phyloP scores from a whole-genome alignment of 2,797 vertebrate genomes.

The Simalia tracyae region DNA sequence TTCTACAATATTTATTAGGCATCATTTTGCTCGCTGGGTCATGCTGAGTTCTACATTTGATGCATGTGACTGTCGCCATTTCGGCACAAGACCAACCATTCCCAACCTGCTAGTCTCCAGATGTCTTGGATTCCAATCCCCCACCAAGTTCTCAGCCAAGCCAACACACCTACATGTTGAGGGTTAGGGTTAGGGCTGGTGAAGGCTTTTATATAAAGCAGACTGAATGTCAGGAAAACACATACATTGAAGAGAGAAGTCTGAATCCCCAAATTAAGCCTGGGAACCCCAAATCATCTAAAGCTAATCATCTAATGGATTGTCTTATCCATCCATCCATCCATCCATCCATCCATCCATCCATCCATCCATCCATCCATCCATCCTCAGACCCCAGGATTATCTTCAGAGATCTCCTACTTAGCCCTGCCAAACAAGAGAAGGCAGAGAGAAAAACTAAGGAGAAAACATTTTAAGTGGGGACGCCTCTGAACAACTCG shows the following conservation, averaged over 20 bases:
- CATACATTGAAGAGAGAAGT: background rate
- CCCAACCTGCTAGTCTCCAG: background rate
- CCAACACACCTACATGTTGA: background rate
- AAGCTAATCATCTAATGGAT: background rate
- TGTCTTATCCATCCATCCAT: too few species aligned
- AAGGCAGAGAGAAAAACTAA: background rate
- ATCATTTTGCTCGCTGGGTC: background rate
- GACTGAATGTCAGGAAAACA: accelerated
- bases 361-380: too few species aligned
- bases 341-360: too few species aligned
- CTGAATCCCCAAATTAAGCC: background rate
- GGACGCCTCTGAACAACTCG: background rate
- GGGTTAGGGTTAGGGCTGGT: background rate
- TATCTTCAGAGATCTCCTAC: background rate
- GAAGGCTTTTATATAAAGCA: accelerated
- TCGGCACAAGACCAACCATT: background rate
- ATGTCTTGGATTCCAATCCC: background rate
- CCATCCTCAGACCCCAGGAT: background rate
- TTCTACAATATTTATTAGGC: accelerated
- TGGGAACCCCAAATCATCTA: background rate
- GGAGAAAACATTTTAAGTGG: background rate
- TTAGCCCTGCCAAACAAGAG: background rate
- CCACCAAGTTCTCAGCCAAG: background rate
- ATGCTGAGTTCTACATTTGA: accelerated
- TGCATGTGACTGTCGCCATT: too few species aligned